Percentiles rank a stretch among this genome's conserved stretches.
Evolutionary conservation across 2,888 invertebrate species (phyloP).

Genomic region (Abscondita cerata): DNA sequence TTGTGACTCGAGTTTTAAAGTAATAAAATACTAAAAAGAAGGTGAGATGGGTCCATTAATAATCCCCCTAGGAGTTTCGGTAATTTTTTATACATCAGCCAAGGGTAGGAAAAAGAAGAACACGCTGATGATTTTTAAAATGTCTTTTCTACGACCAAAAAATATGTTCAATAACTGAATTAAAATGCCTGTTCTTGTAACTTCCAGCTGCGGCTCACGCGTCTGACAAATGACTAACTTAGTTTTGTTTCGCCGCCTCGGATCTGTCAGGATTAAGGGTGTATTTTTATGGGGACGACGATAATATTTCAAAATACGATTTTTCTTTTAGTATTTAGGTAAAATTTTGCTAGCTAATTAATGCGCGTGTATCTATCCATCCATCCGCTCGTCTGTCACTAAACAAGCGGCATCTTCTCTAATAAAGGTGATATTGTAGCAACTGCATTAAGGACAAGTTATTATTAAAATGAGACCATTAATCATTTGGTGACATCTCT

Average conservation of each 20-base stretch:
- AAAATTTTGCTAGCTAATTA: conserved; percentile 48
- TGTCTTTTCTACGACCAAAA: conserved; percentile 57
- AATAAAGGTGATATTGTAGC: conserved; percentile 58
- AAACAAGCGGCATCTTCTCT: conserved; percentile 52
- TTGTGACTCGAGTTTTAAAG: not conserved
- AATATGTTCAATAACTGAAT: conserved; percentile 61
- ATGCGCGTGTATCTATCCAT: conserved; percentile 44
- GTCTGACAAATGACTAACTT: conserved; percentile 59
- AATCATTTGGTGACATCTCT: conserved; percentile 52
- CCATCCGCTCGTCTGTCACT: conserved; percentile 52
- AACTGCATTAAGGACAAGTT: conserved; percentile 57
- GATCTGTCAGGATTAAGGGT: conserved; percentile 50
- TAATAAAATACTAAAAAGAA: not conserved
- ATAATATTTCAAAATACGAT: conserved; percentile 35
- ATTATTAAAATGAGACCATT: conserved; percentile 62
- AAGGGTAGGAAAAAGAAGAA: conserved; percentile 25
- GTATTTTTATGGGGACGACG: conserved; percentile 33
- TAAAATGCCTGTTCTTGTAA: conserved; percentile 54
- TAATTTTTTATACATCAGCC: conserved; percentile 22
- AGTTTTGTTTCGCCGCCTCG: conserved; percentile 52
- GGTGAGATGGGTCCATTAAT: conserved; percentile 7
- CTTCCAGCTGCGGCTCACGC: conserved; percentile 44
- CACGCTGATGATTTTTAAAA: conserved; percentile 60
- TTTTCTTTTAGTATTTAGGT: conserved; percentile 16
- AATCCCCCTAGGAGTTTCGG: conserved; percentile 15